phyloP scores from a whole-genome alignment of 2,797 vertebrate species.

The Picus viridis region DNA sequence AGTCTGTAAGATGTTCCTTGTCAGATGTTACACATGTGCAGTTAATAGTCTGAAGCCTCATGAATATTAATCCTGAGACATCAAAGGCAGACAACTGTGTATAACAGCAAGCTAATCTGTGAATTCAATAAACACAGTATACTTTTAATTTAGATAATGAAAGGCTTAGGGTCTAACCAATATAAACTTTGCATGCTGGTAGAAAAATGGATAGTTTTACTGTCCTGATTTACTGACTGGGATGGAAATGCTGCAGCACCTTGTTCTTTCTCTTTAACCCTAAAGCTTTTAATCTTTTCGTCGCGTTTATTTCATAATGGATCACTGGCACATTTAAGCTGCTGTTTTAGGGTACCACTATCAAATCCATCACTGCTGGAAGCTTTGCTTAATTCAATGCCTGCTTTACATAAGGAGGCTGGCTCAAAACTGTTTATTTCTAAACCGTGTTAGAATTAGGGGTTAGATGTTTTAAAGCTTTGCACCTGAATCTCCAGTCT shows the following conservation, averaged over 20 bases:
- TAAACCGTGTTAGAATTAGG: not conserved
- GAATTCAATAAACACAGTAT: conserved; percentile 25
- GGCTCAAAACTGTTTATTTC: not conserved
- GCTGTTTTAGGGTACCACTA: not conserved
- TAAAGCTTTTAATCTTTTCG: not conserved
- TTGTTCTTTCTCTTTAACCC: not conserved
- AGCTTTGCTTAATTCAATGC: not conserved
- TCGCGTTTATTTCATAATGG: not conserved
- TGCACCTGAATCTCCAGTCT: too few species aligned
- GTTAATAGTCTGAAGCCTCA: conserved; percentile 46
- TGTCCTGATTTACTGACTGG: conserved; percentile 7
- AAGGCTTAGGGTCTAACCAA: conserved; percentile 15
- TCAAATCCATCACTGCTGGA: not conserved
- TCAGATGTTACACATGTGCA: conserved; percentile 12
- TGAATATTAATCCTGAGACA: conserved; percentile 52
- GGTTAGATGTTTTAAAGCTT: not conserved
- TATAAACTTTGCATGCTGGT: not conserved
- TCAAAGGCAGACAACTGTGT: conserved; percentile 10
- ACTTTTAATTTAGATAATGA: conserved; percentile 68
- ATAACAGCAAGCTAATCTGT: conserved; percentile 20
- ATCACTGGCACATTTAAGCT: not conserved
- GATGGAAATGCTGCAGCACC: not conserved
- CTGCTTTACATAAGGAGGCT: not conserved
- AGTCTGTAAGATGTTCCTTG: not conserved
- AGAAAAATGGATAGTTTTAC: conserved; percentile 2